phyloP scores from a whole-genome alignment of 2,888 invertebrate species.

The Diadegma fenestrale region DNA sequence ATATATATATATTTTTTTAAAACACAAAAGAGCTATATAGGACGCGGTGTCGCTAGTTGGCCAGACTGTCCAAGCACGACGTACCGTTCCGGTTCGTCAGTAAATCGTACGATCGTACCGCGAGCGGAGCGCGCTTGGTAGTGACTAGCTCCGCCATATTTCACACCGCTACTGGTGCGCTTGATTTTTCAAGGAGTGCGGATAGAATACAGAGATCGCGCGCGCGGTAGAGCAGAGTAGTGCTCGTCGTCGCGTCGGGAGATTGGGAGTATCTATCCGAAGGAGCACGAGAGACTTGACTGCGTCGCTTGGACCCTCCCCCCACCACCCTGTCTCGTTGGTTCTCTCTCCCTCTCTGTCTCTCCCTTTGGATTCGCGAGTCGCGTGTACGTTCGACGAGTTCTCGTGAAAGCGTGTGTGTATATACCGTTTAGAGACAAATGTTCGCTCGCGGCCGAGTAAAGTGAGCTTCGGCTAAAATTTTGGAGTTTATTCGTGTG shows the following conservation, averaged over 20 bases:
- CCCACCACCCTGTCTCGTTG: conserved; percentile 36
- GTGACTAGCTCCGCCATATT: conserved; percentile 60
- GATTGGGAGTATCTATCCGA: conserved; percentile 59
- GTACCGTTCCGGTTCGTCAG: conserved; percentile 72
- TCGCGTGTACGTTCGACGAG: conserved; percentile 57
- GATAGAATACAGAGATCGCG: conserved; percentile 16
- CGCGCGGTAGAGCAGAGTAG: conserved; percentile 34
- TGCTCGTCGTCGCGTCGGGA: conserved; percentile 43
- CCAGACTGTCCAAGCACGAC: conserved; percentile 71
- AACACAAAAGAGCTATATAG: conserved; percentile 48
- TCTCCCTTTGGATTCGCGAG: conserved; percentile 23
- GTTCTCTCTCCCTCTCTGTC: conserved; percentile 39
- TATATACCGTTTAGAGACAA: conserved; percentile 27
- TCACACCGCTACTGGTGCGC: conserved; percentile 38
- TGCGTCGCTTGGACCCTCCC: conserved; percentile 46
- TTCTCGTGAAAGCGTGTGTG: conserved; percentile 60
- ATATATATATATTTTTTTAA: conserved; percentile 23
- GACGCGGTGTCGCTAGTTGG: conserved; percentile 69
- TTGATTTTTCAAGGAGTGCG: conserved; percentile 34
- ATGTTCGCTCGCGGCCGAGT: conserved; percentile 49
- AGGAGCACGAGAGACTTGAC: conserved; percentile 52
- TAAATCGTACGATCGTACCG: conserved; percentile 70
- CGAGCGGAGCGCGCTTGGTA: conserved; percentile 61
- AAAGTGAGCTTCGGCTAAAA: conserved; percentile 43
- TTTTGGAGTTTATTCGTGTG: conserved; percentile 12